Base-by-base conservation (phyloP, 2,113 vertebrate genomes). In the Anarrhichthys ocellatus region DNA sequence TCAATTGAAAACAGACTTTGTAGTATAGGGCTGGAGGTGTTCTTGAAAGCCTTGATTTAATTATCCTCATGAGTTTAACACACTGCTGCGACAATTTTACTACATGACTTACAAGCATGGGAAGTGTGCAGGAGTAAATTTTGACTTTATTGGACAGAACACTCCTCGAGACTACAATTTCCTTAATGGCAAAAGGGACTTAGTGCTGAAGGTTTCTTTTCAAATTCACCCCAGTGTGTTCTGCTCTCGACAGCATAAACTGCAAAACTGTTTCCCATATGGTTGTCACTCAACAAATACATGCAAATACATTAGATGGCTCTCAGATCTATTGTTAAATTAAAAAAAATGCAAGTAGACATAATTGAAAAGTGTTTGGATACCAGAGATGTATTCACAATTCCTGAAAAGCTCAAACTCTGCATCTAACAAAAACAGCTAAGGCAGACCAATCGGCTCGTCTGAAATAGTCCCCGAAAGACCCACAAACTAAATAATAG, bases 1-100 rank as follows among this genome's bases (percentile, higher is more conserved):
- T 71, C 70, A 88, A 94, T 93, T 86, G 54, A 94, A 94, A 93
- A 86, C 92, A 90, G 88, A 87, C 70, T 58, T 27, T 22, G 66
- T n/a, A 29, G 48, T 20, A 32, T 3, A 18, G 24, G 34, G 44
- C 74, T 78, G 62, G 61, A 89, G 79, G 69, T 87, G 77, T 73
- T 87, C 75, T 88, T 92, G 80, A 89, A 94, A 90, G 90, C 36
- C 68, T 82, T 82, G 56, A 62, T 88, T 86, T 88, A 78, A 92
- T 89, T 82, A 84, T 73, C 64, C 73, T 67, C 79, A 71, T 32
- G 79, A 75, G 82, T 85, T 89, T 63, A 85, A 91, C 73, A 72
- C 83, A 84, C 82, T 73, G 44, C 50, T 69, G 84, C 18, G 75
- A 86, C 86, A 80, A 69, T 82, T 93, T 92, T 90, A 94, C 80